Percentiles rank a stretch among this genome's conserved stretches.
phyloP scores from a whole-genome alignment of 2,113 vertebrate genomes.

The Podilymbus podiceps region DNA sequence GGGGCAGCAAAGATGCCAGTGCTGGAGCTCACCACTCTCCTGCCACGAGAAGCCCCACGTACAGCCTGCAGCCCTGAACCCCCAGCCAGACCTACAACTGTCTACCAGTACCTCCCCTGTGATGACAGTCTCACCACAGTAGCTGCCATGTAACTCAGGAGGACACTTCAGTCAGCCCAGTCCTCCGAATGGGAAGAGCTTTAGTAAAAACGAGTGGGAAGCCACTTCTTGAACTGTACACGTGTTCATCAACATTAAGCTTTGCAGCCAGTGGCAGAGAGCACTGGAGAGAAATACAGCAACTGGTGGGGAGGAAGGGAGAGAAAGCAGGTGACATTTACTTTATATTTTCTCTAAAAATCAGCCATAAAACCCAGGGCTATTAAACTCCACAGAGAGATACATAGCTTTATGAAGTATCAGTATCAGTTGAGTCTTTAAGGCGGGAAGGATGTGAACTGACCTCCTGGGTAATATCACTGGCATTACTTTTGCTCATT shows the following conservation, averaged over 20 bases:
- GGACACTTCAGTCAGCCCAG: not conserved
- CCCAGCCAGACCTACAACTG: not conserved
- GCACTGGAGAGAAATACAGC: not conserved
- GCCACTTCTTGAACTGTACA: not conserved
- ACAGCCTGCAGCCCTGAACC: not conserved
- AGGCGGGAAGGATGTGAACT: not conserved
- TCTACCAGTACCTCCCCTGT: not conserved
- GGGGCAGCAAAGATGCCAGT: not conserved
- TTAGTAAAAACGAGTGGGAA: not conserved
- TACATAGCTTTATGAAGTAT: not conserved
- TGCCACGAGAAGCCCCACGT: fast-evolving
- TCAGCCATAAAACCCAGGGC: not conserved
- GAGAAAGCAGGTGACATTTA: not conserved
- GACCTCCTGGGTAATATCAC: not conserved
- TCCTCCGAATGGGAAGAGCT: not conserved
- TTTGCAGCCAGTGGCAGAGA: not conserved
- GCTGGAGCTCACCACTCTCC: not conserved
- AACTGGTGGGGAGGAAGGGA: not conserved
- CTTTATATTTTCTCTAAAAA: not conserved
- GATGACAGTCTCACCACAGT: not conserved
- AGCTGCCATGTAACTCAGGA: not conserved
- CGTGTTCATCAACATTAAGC: not conserved
- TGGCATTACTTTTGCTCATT: not conserved
- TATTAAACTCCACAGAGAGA: not conserved
- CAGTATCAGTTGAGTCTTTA: not conserved